Conservation (phyloP, 2,888 invertebrate species). For the Leptothorax acervorum region DNA sequence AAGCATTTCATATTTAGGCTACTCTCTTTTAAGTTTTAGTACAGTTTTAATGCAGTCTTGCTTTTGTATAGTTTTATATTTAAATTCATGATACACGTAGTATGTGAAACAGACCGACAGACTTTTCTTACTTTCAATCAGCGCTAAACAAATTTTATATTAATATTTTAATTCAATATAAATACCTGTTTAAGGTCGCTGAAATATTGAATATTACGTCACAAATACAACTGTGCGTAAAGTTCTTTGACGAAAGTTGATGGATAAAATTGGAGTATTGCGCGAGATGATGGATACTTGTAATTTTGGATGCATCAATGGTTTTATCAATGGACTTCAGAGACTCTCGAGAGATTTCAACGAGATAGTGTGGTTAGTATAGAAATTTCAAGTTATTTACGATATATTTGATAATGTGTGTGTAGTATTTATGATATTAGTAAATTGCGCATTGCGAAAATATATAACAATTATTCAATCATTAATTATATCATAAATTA, state of each 20-base stretch:
- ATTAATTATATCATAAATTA: not conserved
- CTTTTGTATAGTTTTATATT: not conserved
- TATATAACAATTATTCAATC: not conserved
- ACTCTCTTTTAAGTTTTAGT: not conserved
- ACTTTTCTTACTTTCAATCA: not conserved
- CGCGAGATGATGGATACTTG: not conserved
- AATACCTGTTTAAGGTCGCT: not conserved
- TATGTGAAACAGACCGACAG: not conserved
- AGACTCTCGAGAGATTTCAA: not conserved
- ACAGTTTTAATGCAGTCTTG: not conserved
- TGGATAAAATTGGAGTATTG: not conserved
- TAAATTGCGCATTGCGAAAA: not conserved
- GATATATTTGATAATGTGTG: not conserved
- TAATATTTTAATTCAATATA: not conserved
- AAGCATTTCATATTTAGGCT: not conserved
- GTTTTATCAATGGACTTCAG: not conserved
- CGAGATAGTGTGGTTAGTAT: not conserved
- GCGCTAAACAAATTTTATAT: not conserved
- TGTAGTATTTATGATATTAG: not conserved
- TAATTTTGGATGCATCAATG: not conserved
- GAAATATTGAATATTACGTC: not conserved
- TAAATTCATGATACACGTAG: not conserved
- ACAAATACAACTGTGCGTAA: not conserved
- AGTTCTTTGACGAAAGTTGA: not conserved
- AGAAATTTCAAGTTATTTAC: not conserved